Conservation (phyloP, 2,113 vertebrate species). For the Syrmaticus mikado region DNA sequence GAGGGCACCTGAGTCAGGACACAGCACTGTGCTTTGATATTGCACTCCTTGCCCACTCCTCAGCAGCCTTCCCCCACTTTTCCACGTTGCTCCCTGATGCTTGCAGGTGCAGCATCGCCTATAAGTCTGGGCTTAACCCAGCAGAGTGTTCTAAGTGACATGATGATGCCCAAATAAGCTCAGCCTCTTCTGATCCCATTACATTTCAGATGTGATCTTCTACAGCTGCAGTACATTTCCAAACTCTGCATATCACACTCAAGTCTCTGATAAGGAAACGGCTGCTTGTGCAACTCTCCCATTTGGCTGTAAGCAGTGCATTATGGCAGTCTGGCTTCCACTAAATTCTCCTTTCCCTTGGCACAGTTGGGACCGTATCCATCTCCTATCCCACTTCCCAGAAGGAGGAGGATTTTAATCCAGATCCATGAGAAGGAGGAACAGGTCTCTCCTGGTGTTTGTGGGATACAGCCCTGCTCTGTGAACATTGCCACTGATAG, state of each 20-base stretch:
- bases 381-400: background rate
- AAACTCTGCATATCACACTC: background rate
- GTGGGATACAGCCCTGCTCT: background rate
- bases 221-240: constrained; percentile 1
- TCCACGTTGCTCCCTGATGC: fast-evolving
- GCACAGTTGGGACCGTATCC: background rate
- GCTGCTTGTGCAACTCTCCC: background rate
- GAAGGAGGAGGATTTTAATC: background rate
- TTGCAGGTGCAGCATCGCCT: background rate
- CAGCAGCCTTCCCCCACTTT: background rate
- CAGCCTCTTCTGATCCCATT: background rate
- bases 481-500: background rate
- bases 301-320: background rate
- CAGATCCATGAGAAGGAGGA: background rate
- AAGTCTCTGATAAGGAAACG: constrained; percentile 10
- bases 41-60: background rate
- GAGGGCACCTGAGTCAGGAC: fast-evolving
- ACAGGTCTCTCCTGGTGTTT: background rate
- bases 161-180: background rate
- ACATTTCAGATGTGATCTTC: background rate
- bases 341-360: background rate
- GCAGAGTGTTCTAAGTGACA: background rate
- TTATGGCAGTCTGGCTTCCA: background rate
- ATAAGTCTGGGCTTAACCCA: background rate
- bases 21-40: fast-evolving